Conservation (phyloP, 2,888 invertebrate species). For the Drosophila sordidula region DNA sequence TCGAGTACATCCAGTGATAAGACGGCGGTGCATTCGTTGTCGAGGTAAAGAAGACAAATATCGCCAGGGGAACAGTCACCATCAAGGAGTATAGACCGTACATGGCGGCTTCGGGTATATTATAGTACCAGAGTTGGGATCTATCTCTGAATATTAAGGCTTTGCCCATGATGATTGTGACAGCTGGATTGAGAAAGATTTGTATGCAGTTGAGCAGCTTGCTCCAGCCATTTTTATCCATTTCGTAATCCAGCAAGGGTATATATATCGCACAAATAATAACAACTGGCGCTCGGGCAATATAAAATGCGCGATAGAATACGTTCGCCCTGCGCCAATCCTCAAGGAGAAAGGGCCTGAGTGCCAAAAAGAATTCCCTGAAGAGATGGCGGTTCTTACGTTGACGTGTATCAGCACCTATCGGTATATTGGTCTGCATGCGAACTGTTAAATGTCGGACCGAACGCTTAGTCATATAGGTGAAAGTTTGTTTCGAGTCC, state of each 20-base stretch:
- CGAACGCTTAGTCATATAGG: too few species aligned
- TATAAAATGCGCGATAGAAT: constrained; percentile 14
- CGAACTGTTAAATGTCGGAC: too few species aligned
- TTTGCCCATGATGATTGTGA: constrained; percentile 23
- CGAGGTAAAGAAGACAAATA: constrained; percentile 21
- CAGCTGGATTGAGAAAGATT: constrained; percentile 48
- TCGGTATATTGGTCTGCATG: too few species aligned
- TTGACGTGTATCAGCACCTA: too few species aligned
- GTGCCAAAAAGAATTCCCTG: constrained; percentile 40
- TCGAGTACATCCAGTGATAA: constrained; percentile 39
- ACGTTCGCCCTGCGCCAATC: constrained; percentile 47
- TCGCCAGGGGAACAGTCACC: constrained; percentile 25
- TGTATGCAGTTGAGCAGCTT: constrained; percentile 71
- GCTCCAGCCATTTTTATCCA: constrained; percentile 70
- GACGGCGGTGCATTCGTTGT: constrained; percentile 36
- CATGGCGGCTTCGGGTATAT: background rate
- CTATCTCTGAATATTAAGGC: constrained; percentile 24
- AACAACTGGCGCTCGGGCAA: constrained; percentile 46
- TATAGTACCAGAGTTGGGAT: constrained; percentile 23
- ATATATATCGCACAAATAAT: constrained; percentile 47
- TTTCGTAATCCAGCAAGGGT: constrained; percentile 66
- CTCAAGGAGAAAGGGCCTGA: constrained; percentile 47
- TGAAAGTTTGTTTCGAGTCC: too few species aligned
- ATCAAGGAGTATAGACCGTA: constrained; percentile 12
- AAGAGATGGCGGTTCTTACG: constrained; percentile 17